Conservation (phyloP, 2,888 invertebrate species). For the Artemia sinica region DNA sequence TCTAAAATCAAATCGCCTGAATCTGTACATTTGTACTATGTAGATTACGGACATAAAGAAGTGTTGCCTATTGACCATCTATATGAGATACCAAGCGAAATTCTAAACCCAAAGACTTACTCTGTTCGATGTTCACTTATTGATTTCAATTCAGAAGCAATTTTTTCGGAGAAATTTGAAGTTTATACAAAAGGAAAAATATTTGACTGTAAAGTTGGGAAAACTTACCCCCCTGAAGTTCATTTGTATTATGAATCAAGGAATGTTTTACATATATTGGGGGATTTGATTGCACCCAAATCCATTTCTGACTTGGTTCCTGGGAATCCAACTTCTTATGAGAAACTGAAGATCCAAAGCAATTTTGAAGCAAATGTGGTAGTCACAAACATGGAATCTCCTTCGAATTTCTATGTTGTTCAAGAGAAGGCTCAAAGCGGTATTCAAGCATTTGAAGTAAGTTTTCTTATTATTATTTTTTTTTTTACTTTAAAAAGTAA, state of each 20-base stretch:
- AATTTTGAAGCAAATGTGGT: background rate
- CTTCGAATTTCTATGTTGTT: background rate
- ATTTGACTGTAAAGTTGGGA: background rate
- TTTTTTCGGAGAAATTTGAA: background rate
- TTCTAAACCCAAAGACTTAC: background rate
- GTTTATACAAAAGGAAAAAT: background rate
- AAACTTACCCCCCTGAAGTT: background rate
- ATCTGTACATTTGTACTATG: constrained; percentile 18
- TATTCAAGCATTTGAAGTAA: background rate
- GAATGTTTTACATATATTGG: too few species aligned
- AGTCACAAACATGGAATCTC: background rate
- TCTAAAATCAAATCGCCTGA: background rate
- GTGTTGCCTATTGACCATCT: background rate
- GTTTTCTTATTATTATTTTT: too few species aligned
- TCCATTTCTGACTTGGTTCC: too few species aligned
- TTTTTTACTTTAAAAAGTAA: too few species aligned
- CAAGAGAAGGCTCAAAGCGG: background rate
- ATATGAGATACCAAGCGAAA: background rate
- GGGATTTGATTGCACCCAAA: too few species aligned
- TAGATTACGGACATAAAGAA: constrained; percentile 20
- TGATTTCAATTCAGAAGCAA: background rate
- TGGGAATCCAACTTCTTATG: background rate
- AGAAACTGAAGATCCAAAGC: background rate
- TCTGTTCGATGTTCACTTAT: background rate
- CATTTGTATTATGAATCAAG: background rate